Base-by-base conservation (phyloP, 2,888 invertebrate species). In the Nephrocerus scutellatus region DNA sequence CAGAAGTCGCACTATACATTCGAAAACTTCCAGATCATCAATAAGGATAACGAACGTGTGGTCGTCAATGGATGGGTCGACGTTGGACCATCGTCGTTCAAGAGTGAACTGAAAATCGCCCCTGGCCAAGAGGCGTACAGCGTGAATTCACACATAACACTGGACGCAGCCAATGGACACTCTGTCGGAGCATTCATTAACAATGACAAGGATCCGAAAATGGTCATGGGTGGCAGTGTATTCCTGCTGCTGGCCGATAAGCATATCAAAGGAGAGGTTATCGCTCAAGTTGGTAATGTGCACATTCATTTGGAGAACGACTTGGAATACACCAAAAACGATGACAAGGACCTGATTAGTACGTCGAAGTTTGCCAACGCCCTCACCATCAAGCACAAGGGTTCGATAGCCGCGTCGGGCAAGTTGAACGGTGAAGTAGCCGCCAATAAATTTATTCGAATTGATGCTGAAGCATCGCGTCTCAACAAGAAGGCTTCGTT, bases 401-500 rank as follows among this genome's bases (percentile, higher is more conserved):
- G 49, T 8, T 47, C 50, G 8, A 34, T 38, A 4, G 20, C 56
- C 3, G 50, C 49, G 2, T 43, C 53, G 6, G 32, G 58, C 0
- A 57, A 74, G 43, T 47, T 79, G 0, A 75, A 80, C 35, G 74
- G 75, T 1, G 74, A 78, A 47, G 47, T 75, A 0, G 75, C 74
- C 4, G 71, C 72, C 0, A n/a, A n/a, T n/a, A 78, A 77, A 39
- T 72, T 72, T 31, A 28, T 80, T 1, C 71, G 75, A 20, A 63
- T 76, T 16, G 77, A 79, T 2, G 34, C 78, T 0, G 74, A 76
- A 44, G 68, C 76, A 1, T 64, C 71, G 21, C 79, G 79, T 52
- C 70, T 72, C 0, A 75, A 79, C 43, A 74, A 76, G 44, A 75
- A 77, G 30, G 67, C 75, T 1, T 71, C 72, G 2, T 57, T 74